These are phyloP conservation scores for Phalangium opilio DNA, from an alignment of 2,888 invertebrate genomes.

Conservation along the genomic window DNA sequence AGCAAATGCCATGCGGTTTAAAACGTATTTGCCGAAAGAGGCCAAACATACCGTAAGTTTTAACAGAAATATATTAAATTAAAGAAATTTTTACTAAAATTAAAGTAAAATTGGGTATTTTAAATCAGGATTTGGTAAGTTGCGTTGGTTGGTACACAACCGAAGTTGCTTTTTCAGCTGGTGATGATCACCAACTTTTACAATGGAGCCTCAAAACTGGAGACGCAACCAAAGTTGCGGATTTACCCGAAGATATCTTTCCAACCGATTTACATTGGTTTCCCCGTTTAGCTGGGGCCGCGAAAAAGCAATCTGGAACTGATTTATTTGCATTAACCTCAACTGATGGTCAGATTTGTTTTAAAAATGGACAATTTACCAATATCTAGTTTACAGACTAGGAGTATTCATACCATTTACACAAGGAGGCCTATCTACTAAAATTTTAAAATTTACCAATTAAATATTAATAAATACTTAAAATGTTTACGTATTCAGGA, in stretches of 20 bases:
- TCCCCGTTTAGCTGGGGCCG: slow-evolving; percentile 40
- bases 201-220: slow-evolving; percentile 73
- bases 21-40: slow-evolving; percentile 58
- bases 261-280: slow-evolving; percentile 84
- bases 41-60: slow-evolving; percentile 44
- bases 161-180: slow-evolving; percentile 76
- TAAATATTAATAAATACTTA: not conserved
- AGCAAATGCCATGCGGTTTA: slow-evolving; percentile 50
- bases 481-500: slow-evolving; percentile 32
- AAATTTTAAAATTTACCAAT: not conserved
- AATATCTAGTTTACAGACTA: slow-evolving; percentile 1
- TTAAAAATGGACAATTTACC: not conserved
- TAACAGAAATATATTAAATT: not conserved
- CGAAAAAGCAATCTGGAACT: slow-evolving; percentile 35
- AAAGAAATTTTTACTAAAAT: not conserved
- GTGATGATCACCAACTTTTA: slow-evolving; percentile 80
- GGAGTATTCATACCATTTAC: too few relatives aligned
- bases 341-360: slow-evolving; percentile 54
- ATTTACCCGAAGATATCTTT: slow-evolving; percentile 64
- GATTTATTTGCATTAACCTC: slow-evolving; percentile 73
- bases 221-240: slow-evolving; percentile 57
- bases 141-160: slow-evolving; percentile 86
- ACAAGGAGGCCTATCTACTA: not conserved
- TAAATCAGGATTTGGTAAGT: slow-evolving; percentile 51
- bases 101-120: not conserved